Base-by-base conservation (phyloP, 2,888 invertebrate species). In the Carpatolechia fugitivella region DNA sequence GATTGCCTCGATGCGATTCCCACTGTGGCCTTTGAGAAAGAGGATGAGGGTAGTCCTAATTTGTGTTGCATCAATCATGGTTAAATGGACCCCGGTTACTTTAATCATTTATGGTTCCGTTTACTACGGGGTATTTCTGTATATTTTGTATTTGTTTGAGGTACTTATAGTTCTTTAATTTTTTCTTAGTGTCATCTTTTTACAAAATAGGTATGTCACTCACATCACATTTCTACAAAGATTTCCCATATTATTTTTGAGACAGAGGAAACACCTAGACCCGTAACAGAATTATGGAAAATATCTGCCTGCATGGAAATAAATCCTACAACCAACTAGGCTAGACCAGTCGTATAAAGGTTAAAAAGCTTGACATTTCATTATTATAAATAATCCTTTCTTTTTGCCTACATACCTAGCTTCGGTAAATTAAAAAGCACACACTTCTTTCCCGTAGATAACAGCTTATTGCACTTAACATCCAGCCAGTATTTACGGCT, bases 1-100 rank as follows among this genome's bases (percentile, higher is more conserved):
- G 66, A 66, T 65, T 33, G 55, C 52, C 24, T 24, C n/a, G 50
- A 14, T 44, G 54, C 31, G 49, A 35, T 54, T 55, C 20, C 16
- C 24, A 16, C 7, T 51, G 44, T 16, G 24, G 24, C 24, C 24
- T 24, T 24, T 6, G 24, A 24, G 24, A 4, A 24, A 24, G 6
- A 7, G 38, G 16, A 6, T 16, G 7, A 16, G 38, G 5, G 38
- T 16, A 14, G 16, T 16, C 38, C 38, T 38, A 38, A 38, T 38
- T 38, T 38, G 38, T 14, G 38, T 14, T 7, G 38, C 38, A 38
- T 38, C 16, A 38, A 38, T 38, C 38, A 38, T 38, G 13, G 38
- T 16, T 38, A 8, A 38, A 38, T 16, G 14, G 8, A 5, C 14
- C 7, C 7, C 16, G 1, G 7, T 5, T 38, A 4, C 38, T 16